Evolutionary conservation across 2,888 invertebrate genomes (phyloP).

Genomic region (Brachypterus glaber): DNA sequence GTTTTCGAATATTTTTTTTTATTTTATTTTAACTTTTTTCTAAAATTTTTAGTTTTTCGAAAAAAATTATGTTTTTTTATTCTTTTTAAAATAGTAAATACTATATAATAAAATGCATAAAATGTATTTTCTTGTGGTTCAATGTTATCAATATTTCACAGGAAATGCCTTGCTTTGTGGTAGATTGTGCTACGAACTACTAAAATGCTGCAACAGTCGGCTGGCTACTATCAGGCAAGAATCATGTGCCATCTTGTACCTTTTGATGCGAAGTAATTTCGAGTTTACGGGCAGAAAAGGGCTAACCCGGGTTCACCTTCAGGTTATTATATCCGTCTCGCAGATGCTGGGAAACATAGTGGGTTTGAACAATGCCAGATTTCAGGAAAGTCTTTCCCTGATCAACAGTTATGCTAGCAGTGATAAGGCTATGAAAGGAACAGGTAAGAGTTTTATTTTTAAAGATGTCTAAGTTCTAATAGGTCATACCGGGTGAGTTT

Average conservation of each 20-base stretch:
- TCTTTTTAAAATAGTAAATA: not conserved
- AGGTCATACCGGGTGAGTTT: too few species aligned
- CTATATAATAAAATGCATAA: too few species aligned
- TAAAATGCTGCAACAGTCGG: slow-evolving; percentile 80
- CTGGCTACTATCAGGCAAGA: slow-evolving; percentile 78
- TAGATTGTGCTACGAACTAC: slow-evolving; percentile 67
- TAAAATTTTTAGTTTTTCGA: too few species aligned
- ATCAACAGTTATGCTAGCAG: slow-evolving; percentile 89
- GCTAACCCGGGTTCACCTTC: slow-evolving; percentile 80
- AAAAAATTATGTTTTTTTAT: too few species aligned
- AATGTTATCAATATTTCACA: slow-evolving; percentile 30
- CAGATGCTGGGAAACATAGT: slow-evolving; percentile 85
- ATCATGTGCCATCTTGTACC: slow-evolving; percentile 82
- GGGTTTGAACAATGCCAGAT: slow-evolving; percentile 86
- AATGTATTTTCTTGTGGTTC: slow-evolving; percentile 3
- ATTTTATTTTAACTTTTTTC: slow-evolving; percentile 9
- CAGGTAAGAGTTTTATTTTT: slow-evolving; percentile 45
- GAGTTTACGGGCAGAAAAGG: slow-evolving; percentile 77
- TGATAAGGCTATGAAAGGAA: slow-evolving; percentile 90
- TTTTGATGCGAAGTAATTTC: slow-evolving; percentile 90
- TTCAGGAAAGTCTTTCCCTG: slow-evolving; percentile 86
- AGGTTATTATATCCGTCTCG: slow-evolving; percentile 93
- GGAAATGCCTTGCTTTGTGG: slow-evolving; percentile 73
- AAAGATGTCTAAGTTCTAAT: too few species aligned
- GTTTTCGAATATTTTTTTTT: not conserved